A percentile compares a stretch with the other conserved stretches of the same genome.
Evolutionary conservation across 2,113 vertebrate species (phyloP).

Genomic region (Noturus placidus): DNA sequence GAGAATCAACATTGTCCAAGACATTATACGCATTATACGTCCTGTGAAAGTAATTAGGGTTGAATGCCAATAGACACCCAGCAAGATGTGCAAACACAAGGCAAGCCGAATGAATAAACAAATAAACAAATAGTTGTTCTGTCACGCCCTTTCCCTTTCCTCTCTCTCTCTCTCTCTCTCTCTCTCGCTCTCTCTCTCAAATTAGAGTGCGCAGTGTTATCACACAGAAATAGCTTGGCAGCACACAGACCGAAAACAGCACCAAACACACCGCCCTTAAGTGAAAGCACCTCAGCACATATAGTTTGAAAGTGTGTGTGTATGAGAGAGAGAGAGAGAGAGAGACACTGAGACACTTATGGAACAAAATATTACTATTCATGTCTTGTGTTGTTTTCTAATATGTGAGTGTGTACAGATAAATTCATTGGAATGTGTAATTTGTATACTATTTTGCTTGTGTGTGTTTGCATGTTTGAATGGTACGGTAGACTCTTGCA

Average conservation of each 20-base stretch:
- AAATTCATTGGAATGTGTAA: background rate
- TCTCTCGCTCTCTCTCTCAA: slow-evolving; percentile 24
- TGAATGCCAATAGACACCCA: background rate
- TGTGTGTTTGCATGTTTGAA: slow-evolving; percentile 18
- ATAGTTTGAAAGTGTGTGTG: background rate
- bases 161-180: background rate
- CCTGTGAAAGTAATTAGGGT: background rate
- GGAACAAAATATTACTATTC: background rate
- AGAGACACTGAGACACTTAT: background rate
- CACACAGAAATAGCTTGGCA: slow-evolving; percentile 27
- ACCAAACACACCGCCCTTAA: slow-evolving; percentile 9
- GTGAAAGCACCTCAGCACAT: slow-evolving; percentile 8
- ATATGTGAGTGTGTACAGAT: background rate
- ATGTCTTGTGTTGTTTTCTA: background rate
- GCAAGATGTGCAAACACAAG: background rate
- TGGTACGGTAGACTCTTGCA: background rate
- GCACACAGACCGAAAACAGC: slow-evolving; percentile 23
- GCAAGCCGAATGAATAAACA: background rate
- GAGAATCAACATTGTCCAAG: background rate
- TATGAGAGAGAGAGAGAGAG: background rate
- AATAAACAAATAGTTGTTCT: background rate
- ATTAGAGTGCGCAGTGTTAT: background rate
- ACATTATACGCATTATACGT: background rate
- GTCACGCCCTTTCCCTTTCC: background rate
- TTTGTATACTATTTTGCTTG: background rate